Base-by-base conservation (phyloP, 2,113 vertebrate species). In the Datnioides undecimradiatus region DNA sequence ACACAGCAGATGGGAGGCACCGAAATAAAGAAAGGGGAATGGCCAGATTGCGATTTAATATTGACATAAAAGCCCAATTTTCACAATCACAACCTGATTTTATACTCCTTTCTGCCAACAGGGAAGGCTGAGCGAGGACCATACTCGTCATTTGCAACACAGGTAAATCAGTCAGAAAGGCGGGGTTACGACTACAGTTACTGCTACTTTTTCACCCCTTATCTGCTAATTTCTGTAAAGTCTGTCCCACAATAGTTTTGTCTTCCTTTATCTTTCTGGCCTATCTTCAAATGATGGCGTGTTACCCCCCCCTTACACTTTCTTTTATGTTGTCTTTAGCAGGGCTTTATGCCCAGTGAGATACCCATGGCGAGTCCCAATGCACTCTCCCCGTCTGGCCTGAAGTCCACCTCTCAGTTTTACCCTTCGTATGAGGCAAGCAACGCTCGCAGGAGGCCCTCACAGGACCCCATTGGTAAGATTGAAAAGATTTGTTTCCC, bases 111-210 rank as follows among this genome's bases (percentile, higher is more conserved):
- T 65, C n/a, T 52, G 38, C 7, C 58, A 69, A 5, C 84, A 99
- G 98, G 97, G 46, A 99, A 99, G 93, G 59, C 93, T 1, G 97
- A 99, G 60, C 94, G 97, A 77, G 92, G 94, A n/a, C 27, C 94
- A 0, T 99, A 97, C 69, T 76, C 96, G 2, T 76, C 96, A 2
- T 98, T 98, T 1, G 93, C 94, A 86, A 90, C 96, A 86, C 97
- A 99, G 59, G 66, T 96, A 19, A 92, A 77, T 60, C 5, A 23
- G 25, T 66, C 33, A 40, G 63, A 64, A 34, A 73, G 21, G 40
- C 36, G 62, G 25, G 12, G 21, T 21, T 27, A n/a, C n/a, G n/a
- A n/a, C n/a, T n/a, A n/a, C n/a, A n/a, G n/a, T n/a, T n/a, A n/a
- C 29, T 66, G 33, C 38, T 43, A 2, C 48, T 31, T 1, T 1